phyloP scores from a whole-genome alignment of 23 tunicate genomes.

The Halocynthia aurantium region DNA sequence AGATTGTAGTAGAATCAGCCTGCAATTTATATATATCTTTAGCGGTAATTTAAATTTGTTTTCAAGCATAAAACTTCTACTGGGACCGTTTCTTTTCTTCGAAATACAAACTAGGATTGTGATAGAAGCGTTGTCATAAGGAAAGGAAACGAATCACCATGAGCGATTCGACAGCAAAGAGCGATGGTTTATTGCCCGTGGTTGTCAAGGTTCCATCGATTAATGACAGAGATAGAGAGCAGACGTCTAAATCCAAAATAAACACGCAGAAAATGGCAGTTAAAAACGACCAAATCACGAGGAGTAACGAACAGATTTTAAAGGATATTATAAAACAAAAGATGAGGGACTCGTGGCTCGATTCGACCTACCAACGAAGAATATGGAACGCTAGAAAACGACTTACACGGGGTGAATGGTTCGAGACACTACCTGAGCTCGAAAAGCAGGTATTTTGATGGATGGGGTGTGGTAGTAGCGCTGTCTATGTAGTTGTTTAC shows the following conservation, averaged over 20 bases:
- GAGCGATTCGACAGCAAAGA: background rate
- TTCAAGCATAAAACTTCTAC: too few relatives aligned
- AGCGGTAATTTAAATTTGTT: too few relatives aligned
- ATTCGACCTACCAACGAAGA: slow-evolving; percentile 43
- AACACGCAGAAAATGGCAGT: background rate
- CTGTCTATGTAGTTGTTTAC: background rate
- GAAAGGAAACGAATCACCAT: too few relatives aligned
- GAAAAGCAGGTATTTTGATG: slow-evolving; percentile 12
- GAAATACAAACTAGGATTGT: too few relatives aligned
- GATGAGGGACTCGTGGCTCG: slow-evolving; percentile 52
- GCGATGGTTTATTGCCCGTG: slow-evolving; percentile 3
- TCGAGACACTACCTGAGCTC: background rate
- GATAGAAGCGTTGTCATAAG: too few relatives aligned
- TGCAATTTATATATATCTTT: too few relatives aligned
- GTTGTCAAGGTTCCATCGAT: slow-evolving; percentile 28
- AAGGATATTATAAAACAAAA: slow-evolving; percentile 7
- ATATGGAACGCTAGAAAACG: slow-evolving; percentile 56
- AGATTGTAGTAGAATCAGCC: too few relatives aligned
- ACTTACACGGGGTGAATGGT: slow-evolving; percentile 1
- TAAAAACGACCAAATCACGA: background rate
- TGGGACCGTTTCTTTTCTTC: too few relatives aligned
- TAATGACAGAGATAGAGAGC: background rate
- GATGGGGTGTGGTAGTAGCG: too few relatives aligned
- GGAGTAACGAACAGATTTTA: background rate
- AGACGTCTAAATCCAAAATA: background rate